Percentiles rank a stretch among this genome's conserved stretches.
Conservation (phyloP, 1,140 invertebrate species). For the Mamestra configurata region DNA sequence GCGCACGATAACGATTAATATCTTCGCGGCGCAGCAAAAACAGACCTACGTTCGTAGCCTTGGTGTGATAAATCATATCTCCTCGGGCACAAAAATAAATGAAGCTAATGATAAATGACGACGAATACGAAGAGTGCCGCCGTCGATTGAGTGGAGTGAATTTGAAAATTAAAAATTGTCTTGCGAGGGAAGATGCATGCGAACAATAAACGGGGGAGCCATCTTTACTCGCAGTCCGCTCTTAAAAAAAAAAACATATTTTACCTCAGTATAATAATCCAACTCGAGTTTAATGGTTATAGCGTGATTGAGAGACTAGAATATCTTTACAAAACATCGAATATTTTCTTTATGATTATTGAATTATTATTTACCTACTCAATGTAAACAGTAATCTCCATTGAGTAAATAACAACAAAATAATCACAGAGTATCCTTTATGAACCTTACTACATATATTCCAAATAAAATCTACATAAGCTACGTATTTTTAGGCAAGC, state of each 20-base stretch:
- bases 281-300: background rate
- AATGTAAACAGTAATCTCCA: no score
- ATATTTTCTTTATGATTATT: no score
- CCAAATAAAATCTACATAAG: background rate
- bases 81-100: conserved; percentile 86
- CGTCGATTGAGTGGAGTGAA: conserved; percentile 76
- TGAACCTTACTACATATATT: background rate
- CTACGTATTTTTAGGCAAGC: conserved; percentile 1
- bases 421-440: no score
- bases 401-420: no score
- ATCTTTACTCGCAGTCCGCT: background rate
- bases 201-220: background rate
- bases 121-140: conserved; percentile 74
- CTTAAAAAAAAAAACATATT: background rate
- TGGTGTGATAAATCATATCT: conserved; percentile 87
- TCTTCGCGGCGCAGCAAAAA: conserved; percentile 83
- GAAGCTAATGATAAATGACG: conserved; percentile 86
- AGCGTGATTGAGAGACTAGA: background rate
- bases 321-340: background rate
- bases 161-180: conserved; percentile 74
- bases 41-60: conserved; percentile 82
- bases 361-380: no score
- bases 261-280: background rate
- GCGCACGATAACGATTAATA: conserved; percentile 87
- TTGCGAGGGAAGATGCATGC: no score